A percentile compares a stretch with the other conserved stretches of the same genome.
Evolutionary conservation across 2,113 vertebrate genomes (phyloP).

Genomic region (Pagrus major): DNA sequence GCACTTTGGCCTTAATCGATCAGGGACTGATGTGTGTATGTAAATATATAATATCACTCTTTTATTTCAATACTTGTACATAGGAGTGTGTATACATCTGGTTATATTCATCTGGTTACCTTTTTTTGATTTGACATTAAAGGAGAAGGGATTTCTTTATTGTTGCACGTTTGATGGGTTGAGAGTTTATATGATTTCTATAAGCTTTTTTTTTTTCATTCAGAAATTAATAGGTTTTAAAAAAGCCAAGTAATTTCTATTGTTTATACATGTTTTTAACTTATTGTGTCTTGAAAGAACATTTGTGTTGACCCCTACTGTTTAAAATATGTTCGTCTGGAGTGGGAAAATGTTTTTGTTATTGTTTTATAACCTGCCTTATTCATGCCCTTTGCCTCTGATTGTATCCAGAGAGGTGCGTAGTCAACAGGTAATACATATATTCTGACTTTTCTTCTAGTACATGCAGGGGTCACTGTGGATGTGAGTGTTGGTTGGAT

Average conservation of each 20-base stretch:
- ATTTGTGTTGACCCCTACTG: conserved; percentile 48
- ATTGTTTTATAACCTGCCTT: conserved; percentile 79
- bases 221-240: conserved; percentile 60
- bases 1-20: conserved; percentile 86
- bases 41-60: conserved; percentile 76
- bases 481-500: conserved; percentile 19
- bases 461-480: conserved; percentile 27
- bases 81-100: conserved; percentile 57
- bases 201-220: conserved; percentile 24
- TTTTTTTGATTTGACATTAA: conserved; percentile 56
- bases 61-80: conserved; percentile 76
- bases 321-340: conserved; percentile 27
- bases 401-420: conserved; percentile 55
- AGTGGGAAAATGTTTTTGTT: conserved; percentile 40
- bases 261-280: conserved; percentile 68
- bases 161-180: conserved; percentile 36
- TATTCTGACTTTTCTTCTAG: conserved; percentile 18
- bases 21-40: conserved; percentile 83
- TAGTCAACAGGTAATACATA: conserved; percentile 12
- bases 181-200: conserved; percentile 44
- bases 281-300: conserved; percentile 52
- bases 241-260: conserved; percentile 67
- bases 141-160: conserved; percentile 68
- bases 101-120: conserved; percentile 58
- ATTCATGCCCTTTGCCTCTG: conserved; percentile 76